Evolutionary conservation across 2,113 vertebrate genomes (phyloP).

Genomic region (Crotalus helleri): DNA sequence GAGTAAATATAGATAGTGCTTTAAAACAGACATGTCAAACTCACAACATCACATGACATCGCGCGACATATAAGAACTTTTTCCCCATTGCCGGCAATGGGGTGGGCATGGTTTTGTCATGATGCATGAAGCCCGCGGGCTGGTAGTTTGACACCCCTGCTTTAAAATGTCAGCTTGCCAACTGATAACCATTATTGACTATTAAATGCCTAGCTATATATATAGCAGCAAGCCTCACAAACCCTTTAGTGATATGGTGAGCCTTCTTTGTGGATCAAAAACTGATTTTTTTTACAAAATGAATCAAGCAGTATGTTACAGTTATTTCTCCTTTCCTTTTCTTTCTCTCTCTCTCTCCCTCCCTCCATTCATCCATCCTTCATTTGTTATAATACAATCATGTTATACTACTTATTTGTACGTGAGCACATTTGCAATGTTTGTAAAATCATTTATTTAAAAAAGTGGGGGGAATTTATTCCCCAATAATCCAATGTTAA

Average conservation of each 20-base stretch:
- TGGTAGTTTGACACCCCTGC: not conserved
- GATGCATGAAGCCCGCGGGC: no score
- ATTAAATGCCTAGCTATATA: slow-evolving; percentile 28
- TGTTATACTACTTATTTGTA: not conserved
- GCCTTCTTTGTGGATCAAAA: slow-evolving; percentile 38
- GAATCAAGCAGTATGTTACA: slow-evolving; percentile 23
- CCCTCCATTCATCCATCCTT: not conserved
- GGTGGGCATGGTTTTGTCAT: no score
- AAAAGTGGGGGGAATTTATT: not conserved
- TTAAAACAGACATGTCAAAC: slow-evolving; percentile 12
- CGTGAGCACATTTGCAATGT: not conserved
- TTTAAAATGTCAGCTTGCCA: slow-evolving; percentile 31
- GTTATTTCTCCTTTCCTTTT: not conserved
- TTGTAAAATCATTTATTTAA: not conserved
- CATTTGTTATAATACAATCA: not conserved
- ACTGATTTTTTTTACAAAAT: slow-evolving; percentile 11
- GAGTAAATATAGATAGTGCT: slow-evolving; percentile 3
- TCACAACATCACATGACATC: no score
- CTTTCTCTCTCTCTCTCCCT: not conserved
- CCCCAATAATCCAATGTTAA: not conserved
- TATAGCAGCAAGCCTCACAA: slow-evolving; percentile 34
- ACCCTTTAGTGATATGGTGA: not conserved
- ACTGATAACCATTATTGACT: slow-evolving; percentile 33
- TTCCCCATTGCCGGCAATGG: no score
- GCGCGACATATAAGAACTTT: no score